phyloP scores from a whole-genome alignment of 2,888 invertebrate species.

The Liopterus haemorrhoidalis region DNA sequence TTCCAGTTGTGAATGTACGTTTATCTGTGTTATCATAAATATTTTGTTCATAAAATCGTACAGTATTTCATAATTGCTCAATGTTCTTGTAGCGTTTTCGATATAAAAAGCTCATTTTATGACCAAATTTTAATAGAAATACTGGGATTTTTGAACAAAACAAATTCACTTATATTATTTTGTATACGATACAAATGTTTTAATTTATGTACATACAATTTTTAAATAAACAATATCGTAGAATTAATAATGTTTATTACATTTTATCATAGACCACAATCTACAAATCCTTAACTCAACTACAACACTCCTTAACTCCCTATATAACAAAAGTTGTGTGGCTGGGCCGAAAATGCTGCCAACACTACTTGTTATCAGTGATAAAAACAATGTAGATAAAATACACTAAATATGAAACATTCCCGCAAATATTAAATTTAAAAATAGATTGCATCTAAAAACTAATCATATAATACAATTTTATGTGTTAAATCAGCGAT shows the following conservation, averaged over 20 bases:
- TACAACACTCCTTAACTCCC: not conserved
- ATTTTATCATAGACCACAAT: not conserved
- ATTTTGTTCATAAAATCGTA: no score
- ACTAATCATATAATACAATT: no score
- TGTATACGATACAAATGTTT: constrained; percentile 14
- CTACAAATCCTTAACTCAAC: not conserved
- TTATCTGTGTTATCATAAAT: no score
- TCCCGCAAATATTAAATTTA: no score
- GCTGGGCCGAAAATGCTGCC: not conserved
- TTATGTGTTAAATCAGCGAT: no score
- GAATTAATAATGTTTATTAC: not conserved
- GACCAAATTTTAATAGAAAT: constrained; percentile 14
- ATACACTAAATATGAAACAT: not conserved
- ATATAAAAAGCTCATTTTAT: constrained; percentile 17
- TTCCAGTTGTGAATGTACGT: no score
- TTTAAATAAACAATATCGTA: constrained; percentile 3
- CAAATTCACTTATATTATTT: constrained; percentile 12
- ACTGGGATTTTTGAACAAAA: constrained; percentile 11
- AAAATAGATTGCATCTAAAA: no score
- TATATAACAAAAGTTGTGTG: not conserved
- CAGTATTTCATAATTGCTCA: constrained; percentile 21
- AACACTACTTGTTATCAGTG: not conserved
- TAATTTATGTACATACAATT: constrained; percentile 18
- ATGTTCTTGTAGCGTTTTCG: constrained; percentile 20
- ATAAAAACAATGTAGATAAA: constrained; percentile 1